Conservation (phyloP, 2,113 vertebrate genomes). For the Upupa epops region DNA sequence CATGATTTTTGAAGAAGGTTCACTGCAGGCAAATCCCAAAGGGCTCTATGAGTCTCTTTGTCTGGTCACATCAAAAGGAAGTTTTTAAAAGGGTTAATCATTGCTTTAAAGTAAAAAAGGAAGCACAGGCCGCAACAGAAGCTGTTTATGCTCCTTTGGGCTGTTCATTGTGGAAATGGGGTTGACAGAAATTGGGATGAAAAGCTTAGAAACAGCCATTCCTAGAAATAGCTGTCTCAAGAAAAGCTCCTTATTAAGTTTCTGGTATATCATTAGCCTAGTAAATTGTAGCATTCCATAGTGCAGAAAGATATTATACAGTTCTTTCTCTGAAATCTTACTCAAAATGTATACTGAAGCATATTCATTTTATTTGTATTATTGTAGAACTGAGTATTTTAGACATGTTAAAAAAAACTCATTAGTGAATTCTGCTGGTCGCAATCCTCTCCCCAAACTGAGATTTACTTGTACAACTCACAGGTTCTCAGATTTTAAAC, state of each 20-base stretch:
- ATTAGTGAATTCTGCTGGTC: not conserved
- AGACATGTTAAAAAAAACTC: too few relatives aligned
- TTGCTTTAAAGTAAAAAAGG: not conserved
- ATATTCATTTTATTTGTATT: not conserved
- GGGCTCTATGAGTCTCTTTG: not conserved
- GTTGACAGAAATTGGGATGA: constrained; percentile 24
- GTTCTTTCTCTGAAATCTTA: not conserved
- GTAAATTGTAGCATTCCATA: not conserved
- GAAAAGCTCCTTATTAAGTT: not conserved
- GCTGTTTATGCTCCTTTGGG: constrained; percentile 30
- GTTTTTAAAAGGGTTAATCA: constrained; percentile 38
- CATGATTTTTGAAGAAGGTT: constrained; percentile 21
- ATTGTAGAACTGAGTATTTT: not conserved
- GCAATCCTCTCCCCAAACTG: rapidly evolving
- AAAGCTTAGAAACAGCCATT: constrained; percentile 28
- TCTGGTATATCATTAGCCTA: not conserved
- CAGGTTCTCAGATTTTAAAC: not conserved
- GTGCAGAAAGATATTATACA: not conserved
- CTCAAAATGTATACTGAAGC: not conserved
- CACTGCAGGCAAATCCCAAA: constrained; percentile 1
- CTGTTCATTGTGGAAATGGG: constrained; percentile 1
- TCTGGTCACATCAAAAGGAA: constrained; percentile 16
- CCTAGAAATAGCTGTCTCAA: not conserved
- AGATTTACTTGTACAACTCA: not conserved
- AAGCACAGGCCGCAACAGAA: constrained; percentile 9